Conservation (phyloP, 2,888 invertebrate genomes). For the Capitulum mitella region DNA sequence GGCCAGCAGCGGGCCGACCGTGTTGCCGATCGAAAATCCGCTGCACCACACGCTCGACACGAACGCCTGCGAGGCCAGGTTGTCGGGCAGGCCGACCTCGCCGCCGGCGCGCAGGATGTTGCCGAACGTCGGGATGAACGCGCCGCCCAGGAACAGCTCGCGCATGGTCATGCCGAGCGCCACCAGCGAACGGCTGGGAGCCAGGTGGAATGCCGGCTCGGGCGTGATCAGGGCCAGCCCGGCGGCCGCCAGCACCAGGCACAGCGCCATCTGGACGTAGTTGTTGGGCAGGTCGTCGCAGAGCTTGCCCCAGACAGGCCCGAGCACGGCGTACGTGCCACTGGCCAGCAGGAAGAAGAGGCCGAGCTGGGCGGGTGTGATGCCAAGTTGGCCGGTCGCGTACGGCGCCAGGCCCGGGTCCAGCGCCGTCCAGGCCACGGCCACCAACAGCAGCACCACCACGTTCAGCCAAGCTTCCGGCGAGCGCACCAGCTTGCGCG, state of each 20-base stretch:
- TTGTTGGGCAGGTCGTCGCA: neutral
- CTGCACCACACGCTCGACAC: neutral
- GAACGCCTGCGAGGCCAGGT: conserved; percentile 9
- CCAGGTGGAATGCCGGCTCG: neutral
- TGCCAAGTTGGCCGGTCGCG: neutral
- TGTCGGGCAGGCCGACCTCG: neutral
- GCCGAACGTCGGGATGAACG: conserved; percentile 12
- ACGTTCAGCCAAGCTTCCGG: neutral
- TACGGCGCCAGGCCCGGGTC: conserved; percentile 5
- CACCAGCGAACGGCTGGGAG: neutral
- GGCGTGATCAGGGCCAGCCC: neutral
- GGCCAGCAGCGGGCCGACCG: neutral
- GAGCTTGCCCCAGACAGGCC: conserved; percentile 14
- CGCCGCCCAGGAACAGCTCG: conserved; percentile 20
- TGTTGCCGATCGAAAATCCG: neutral
- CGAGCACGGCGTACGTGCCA: neutral
- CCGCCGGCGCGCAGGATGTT: conserved; percentile 2
- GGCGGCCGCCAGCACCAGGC: conserved; percentile 9
- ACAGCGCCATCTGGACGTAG: conserved; percentile 4
- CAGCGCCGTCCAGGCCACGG: neutral
- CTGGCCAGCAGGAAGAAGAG: conserved; percentile 11
- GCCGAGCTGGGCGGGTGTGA: conserved; percentile 3
- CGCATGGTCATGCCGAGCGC: conserved; percentile 8
- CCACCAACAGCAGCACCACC: neutral
- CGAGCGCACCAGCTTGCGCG: neutral